A percentile compares a stretch with the other conserved stretches of the same genome.
Conservation (phyloP, 2,888 invertebrate genomes). For the Chorisops tibialis region DNA sequence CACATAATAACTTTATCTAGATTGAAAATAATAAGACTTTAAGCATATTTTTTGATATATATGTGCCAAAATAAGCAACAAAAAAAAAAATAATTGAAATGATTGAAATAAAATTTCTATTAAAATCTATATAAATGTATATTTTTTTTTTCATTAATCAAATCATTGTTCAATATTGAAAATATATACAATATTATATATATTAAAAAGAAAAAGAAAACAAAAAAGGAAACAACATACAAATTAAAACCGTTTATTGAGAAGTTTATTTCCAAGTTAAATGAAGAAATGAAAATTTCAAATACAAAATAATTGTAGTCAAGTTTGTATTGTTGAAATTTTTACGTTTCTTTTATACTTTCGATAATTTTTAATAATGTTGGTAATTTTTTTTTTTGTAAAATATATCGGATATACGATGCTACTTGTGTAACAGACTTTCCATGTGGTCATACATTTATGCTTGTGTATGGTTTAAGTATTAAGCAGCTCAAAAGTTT, state of each 20-base stretch:
- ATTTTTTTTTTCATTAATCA: conserved; percentile 17
- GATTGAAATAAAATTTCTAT: conserved; percentile 16
- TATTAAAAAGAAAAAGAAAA: neutral
- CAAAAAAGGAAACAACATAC: neutral
- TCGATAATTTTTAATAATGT: too few relatives aligned
- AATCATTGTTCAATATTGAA: neutral
- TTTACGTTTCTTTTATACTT: too few relatives aligned
- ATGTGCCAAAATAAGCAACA: conserved; percentile 17
- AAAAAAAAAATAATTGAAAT: conserved; percentile 1
- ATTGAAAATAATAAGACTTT: conserved; percentile 19
- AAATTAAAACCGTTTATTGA: neutral
- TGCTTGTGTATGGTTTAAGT: too few relatives aligned
- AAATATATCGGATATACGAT: too few relatives aligned
- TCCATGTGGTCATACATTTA: too few relatives aligned
- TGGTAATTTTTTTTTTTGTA: too few relatives aligned
- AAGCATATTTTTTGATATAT: conserved; percentile 23
- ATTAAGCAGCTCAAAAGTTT: too few relatives aligned
- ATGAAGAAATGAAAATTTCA: too few relatives aligned
- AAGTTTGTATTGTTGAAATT: too few relatives aligned
- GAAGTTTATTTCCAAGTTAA: conserved; percentile 10
- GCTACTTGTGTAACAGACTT: too few relatives aligned
- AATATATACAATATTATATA: conserved; percentile 2
- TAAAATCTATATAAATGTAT: neutral
- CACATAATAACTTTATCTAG: neutral
- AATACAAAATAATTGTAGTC: too few relatives aligned